Evolutionary conservation across 2,888 invertebrate genomes (phyloP), one percentile per base, ranked within the genome.

Genomic region (Stenolophus ochropezus): DNA sequence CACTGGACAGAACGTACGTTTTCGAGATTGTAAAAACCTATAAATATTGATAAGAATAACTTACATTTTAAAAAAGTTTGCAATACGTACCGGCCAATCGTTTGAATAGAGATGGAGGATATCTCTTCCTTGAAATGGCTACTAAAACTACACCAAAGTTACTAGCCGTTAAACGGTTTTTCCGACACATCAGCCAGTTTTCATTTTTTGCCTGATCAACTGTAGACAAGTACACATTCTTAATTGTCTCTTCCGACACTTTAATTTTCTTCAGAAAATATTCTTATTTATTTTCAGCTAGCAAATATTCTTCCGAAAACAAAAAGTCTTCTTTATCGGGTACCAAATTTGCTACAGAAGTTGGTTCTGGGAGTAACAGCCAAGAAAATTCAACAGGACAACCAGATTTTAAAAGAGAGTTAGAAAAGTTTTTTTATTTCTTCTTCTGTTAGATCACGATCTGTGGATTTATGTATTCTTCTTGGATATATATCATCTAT

Each of bases 241-340:
- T 53, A 53, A 53, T 53, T 8, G 14, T 18, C 16, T 53, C 53
- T 49, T 49, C 11, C 2, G 49, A 5, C 49, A 49, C 11, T 49
- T 49, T 53, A 2, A 53, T 16, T 53, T 53, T 53, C 2, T 8
- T 16, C 3, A 18, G 16, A 2, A 53, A 53, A 53, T 53, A 18
- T 53, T 53, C 53, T 20, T 14, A 8, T 8, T 58, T 20, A 58
- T 58, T 58, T 58, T 58, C 58, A 8, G 58, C 58, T 21, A 11
- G 1, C 23, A 58, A 11, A 58, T 21, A 58, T 58, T 20, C 58
- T 58, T 58, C 23, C 21, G 58, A 58, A 58, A 53, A 58, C 11
- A 58, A 21, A 21, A 58, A 21, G 8, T 58, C 58, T 58, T 58
- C 58, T 8, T 21, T 58, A 58, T 58, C 58, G 2, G 58, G 58